These are phyloP conservation scores for Colletes collaris DNA, from an alignment of 2,888 invertebrate genomes.

Conservation along the genomic window DNA sequence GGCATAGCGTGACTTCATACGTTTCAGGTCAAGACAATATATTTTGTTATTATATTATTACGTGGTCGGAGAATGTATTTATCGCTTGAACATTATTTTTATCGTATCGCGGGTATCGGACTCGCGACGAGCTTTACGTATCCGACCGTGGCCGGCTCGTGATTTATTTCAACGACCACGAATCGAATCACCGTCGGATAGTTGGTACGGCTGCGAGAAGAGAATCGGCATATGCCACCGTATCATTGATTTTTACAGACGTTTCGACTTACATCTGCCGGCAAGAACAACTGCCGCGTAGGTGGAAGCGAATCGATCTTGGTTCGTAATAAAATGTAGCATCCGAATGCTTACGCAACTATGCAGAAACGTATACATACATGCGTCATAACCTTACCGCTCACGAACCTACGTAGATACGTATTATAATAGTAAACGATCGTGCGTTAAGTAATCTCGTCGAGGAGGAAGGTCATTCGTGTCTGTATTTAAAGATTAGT, in stretches of 20 bases:
- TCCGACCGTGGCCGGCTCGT: slow-evolving; percentile 32
- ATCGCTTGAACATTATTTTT: slow-evolving; percentile 59
- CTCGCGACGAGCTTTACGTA: slow-evolving; percentile 33
- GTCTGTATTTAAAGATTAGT: slow-evolving; percentile 41
- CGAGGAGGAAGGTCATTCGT: slow-evolving; percentile 10
- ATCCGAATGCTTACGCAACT: neutral
- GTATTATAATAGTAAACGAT: neutral
- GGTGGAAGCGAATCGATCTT: slow-evolving; percentile 22
- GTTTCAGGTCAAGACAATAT: slow-evolving; percentile 81
- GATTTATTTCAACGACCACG: slow-evolving; percentile 52
- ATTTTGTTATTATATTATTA: slow-evolving; percentile 80
- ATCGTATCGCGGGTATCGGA: slow-evolving; percentile 31
- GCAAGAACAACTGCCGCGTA: slow-evolving; percentile 33
- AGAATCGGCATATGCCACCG: slow-evolving; percentile 75
- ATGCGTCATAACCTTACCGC: slow-evolving; percentile 37
- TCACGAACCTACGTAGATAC: too few relatives aligned
- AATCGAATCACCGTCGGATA: slow-evolving; percentile 46
- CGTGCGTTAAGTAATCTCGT: neutral
- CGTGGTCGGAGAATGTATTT: slow-evolving; percentile 60
- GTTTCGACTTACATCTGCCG: slow-evolving; percentile 67
- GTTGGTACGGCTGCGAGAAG: slow-evolving; percentile 2
- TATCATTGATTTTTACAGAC: slow-evolving; percentile 76
- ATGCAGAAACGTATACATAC: too few relatives aligned
- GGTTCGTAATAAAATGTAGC: slow-evolving; percentile 1
- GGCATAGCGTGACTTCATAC: slow-evolving; percentile 79